phyloP scores from a whole-genome alignment of 2,113 vertebrate genomes.

The Myotis brandtii region DNA sequence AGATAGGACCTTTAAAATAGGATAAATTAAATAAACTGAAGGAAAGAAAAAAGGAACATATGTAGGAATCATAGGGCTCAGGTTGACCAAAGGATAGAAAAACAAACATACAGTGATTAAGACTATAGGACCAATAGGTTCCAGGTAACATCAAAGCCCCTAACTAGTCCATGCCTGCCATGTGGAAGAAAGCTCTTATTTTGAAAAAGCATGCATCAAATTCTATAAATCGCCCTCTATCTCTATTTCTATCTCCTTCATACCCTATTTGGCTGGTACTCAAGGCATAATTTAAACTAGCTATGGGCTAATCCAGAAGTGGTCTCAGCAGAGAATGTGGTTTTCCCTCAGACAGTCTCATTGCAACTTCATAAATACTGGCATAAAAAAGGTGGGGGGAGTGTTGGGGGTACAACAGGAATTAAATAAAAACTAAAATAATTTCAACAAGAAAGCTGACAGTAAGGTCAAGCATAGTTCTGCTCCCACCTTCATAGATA shows the following conservation, averaged over 20 bases:
- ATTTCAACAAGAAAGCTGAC: conserved; percentile 17
- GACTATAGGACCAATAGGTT: too few relatives aligned
- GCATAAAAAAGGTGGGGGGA: not conserved
- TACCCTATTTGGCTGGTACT: not conserved
- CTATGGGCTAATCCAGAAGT: not conserved
- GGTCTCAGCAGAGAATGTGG: not conserved
- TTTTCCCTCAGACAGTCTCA: not conserved
- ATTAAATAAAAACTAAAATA: conserved; percentile 28
- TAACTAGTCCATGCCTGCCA: not conserved
- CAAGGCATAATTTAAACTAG: not conserved
- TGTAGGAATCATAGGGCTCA: not conserved
- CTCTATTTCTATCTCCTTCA: not conserved
- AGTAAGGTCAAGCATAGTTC: not conserved
- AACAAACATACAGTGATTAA: not conserved
- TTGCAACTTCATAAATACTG: conserved; percentile 24
- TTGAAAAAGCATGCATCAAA: not conserved
- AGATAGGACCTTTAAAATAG: conserved; percentile 24
- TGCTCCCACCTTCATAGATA: not conserved
- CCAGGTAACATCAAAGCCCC: not conserved
- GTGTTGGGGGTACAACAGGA: not conserved
- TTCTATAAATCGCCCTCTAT: not conserved
- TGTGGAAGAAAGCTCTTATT: not conserved
- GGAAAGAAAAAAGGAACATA: not conserved
- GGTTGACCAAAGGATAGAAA: not conserved
- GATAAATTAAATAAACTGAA: not conserved